phyloP scores from a whole-genome alignment of 1,140 invertebrate genomes.

The Dufourea novaeangliae region DNA sequence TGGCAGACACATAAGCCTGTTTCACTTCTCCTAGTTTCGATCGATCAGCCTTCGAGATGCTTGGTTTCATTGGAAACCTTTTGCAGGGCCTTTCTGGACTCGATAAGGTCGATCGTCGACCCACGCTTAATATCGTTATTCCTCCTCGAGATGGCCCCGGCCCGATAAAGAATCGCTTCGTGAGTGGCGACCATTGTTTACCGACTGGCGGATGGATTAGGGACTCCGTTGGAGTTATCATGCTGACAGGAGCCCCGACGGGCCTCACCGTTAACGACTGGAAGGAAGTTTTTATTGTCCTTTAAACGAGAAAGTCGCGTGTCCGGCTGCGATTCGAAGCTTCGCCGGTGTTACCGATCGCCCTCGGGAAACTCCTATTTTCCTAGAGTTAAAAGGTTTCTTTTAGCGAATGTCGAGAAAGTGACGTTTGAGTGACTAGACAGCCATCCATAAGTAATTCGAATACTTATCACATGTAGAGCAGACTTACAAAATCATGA shows the following conservation, averaged over 20 bases:
- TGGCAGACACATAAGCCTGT: too few species aligned
- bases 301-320: conserved; percentile 15
- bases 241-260: neutral
- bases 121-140: neutral
- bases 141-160: neutral
- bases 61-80: too few species aligned
- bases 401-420: too few species aligned
- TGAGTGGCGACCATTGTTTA: conserved; percentile 8
- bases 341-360: neutral
- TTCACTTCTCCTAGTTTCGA: too few species aligned
- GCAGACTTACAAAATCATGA: too few species aligned
- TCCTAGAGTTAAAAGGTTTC: too few species aligned
- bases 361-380: too few species aligned
- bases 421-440: too few species aligned
- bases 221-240: neutral
- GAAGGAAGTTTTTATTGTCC: neutral
- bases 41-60: too few species aligned
- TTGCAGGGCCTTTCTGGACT: neutral
- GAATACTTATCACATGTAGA: too few species aligned
- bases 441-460: too few species aligned
- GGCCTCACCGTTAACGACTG: neutral
- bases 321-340: neutral
- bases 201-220: neutral
- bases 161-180: neutral
- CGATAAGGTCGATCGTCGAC: neutral